Conservation (phyloP, 2,113 vertebrate species). For the Pica pica region DNA sequence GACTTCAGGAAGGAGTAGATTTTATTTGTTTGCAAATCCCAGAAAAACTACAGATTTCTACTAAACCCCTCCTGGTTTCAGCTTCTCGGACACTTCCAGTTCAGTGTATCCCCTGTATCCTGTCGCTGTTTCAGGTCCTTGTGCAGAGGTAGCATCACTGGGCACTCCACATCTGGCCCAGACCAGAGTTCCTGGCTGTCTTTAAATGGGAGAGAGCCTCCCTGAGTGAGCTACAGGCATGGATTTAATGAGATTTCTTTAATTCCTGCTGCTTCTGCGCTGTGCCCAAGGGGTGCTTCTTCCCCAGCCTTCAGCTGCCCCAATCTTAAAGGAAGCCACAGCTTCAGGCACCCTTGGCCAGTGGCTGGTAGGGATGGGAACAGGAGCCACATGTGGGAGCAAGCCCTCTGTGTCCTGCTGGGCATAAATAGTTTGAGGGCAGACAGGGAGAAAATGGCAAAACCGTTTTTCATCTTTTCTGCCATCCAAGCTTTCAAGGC, state of each 20-base stretch:
- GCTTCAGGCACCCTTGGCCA: neutral
- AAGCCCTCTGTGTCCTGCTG: neutral
- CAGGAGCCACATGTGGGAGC: neutral
- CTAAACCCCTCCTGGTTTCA: neutral
- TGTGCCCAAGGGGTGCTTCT: neutral
- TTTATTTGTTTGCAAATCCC: neutral
- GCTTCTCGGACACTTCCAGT: neutral
- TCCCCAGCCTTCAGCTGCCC: neutral
- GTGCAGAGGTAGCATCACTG: neutral
- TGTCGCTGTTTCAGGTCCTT: fast-evolving
- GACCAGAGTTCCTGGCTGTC: neutral
- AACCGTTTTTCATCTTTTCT: neutral
- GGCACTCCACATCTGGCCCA: too few species aligned
- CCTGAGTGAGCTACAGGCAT: neutral
- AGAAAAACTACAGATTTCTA: neutral
- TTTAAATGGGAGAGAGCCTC: neutral
- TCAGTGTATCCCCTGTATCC: neutral
- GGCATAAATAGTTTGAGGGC: neutral
- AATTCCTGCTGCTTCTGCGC: neutral
- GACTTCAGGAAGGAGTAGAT: neutral
- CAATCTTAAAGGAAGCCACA: fast-evolving
- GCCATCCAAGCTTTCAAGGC: neutral
- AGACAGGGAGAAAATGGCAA: neutral
- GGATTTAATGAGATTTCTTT: neutral
- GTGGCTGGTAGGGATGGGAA: neutral